Base-by-base conservation (phyloP, 2,797 vertebrate genomes). In the Acropternis orthonyx region DNA sequence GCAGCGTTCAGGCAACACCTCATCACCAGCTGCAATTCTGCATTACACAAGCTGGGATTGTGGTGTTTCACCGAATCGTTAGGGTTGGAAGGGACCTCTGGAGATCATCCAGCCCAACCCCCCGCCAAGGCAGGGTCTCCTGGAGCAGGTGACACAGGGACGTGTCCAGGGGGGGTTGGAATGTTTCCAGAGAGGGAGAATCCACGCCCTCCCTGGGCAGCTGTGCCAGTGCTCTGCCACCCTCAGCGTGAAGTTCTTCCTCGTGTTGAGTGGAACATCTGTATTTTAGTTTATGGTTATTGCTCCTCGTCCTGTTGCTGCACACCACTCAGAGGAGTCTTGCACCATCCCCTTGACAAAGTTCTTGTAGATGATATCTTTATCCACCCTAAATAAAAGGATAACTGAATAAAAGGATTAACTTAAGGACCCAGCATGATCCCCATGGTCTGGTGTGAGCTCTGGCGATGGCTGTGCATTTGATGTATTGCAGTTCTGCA, bases 21-120 rank as follows among this genome's bases (percentile, higher is more conserved):
- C 56, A 24, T 1, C 1, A 37, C 13, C 39, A 65, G 6, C 46
- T 79, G 51, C 41, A 71, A 9, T 27, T 55, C 80, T 26, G 32
- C 3, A 0, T 71, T 58, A 48, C 1, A 2, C 0, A 1, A 65
- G 18, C 14, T 62, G 17, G 24, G 46, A 54, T 9, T 65, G 28
- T 44, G 30, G 39, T 44, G 21, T 44, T 44, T 32, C 62, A 44
- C 21, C 16, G 39, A 8, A 32, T 30, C 61, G 10, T 32, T 16
- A 23, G 39, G 41, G 20, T 32, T 41, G 28, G 28, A 23, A 63
- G 30, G 30, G 15, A 63, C 14, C 39, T 16, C 61, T 43, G 61
- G 21, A 22, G 28, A 32, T 23, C 30, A 63, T 7, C 20, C 39
- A 32, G 39, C 43, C 28, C 28, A 30, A 62, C 6, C 19, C 59